Conservation (phyloP, 2,797 vertebrate genomes). For the Melanogrammus aeglefinus region DNA sequence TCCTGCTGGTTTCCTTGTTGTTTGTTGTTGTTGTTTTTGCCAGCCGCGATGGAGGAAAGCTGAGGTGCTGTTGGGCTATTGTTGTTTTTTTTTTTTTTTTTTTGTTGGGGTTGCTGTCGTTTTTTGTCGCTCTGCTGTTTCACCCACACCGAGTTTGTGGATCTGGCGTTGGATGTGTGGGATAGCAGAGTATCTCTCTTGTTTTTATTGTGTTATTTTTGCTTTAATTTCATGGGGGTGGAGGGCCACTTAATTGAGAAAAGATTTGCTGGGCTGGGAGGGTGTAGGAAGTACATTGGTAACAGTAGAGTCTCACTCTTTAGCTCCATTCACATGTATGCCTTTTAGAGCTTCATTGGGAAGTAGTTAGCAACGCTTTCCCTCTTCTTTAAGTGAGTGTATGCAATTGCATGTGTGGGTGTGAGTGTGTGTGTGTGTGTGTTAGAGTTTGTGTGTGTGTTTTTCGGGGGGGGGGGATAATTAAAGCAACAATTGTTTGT, state of each 20-base stretch:
- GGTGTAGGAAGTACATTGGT: not conserved
- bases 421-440: conserved; percentile 17
- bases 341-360: conserved; percentile 64
- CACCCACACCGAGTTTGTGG: too few species aligned
- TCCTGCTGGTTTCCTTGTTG: too few species aligned
- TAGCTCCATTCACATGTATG: conserved; percentile 61
- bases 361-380: conserved; percentile 63
- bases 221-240: not conserved
- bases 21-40: conserved; percentile 25
- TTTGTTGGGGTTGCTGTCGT: not conserved
- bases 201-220: too few species aligned
- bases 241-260: not conserved
- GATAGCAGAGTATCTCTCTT: too few species aligned
- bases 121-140: too few species aligned
- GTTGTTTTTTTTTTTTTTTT: conserved; percentile 23
- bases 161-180: too few species aligned
- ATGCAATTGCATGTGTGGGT: not conserved
- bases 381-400: not conserved
- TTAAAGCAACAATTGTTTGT: conserved; percentile 81
- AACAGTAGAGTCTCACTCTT: conserved; percentile 10
- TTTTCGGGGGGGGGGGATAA: conserved; percentile 60
- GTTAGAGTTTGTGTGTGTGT: conserved; percentile 57
- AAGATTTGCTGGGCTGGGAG: not conserved
- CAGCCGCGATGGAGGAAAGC: too few species aligned
- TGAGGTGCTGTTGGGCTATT: too few species aligned